Evolutionary conservation across 2,888 invertebrate genomes (phyloP).

Genomic region (Pardosa pseudoannulata): DNA sequence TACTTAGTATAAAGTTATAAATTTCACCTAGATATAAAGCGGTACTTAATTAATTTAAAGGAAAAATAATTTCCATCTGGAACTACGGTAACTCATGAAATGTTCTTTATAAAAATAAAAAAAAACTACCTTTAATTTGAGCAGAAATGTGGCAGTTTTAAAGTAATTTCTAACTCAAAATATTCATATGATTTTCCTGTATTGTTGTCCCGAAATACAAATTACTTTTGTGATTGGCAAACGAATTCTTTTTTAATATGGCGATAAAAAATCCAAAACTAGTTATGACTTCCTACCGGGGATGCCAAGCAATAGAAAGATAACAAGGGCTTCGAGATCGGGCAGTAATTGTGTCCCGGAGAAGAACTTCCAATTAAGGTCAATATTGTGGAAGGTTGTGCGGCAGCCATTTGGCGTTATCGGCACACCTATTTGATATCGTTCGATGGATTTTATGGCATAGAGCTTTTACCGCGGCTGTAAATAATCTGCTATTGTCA

Average conservation of each 20-base stretch:
- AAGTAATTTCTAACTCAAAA: too few relatives aligned
- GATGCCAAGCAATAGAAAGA: neutral
- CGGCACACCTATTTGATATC: conserved; percentile 58
- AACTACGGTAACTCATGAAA: too few relatives aligned
- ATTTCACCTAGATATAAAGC: too few relatives aligned
- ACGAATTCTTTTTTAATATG: neutral
- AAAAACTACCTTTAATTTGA: too few relatives aligned
- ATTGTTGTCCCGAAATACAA: neutral
- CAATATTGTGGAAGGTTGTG: conserved; percentile 46
- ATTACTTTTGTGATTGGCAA: neutral
- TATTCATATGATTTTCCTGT: neutral
- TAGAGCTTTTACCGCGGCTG: conserved; percentile 59
- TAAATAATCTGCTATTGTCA: conserved; percentile 69
- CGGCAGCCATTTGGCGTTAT: conserved; percentile 60
- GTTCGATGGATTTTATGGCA: conserved; percentile 69
- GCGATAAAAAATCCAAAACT: neutral
- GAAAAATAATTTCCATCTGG: too few relatives aligned
- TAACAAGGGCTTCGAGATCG: neutral
- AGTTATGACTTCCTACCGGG: neutral
- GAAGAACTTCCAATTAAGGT: conserved; percentile 46
- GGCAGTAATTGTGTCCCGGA: neutral
- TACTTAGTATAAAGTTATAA: too few relatives aligned
- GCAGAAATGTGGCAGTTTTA: too few relatives aligned
- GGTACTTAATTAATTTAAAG: too few relatives aligned
- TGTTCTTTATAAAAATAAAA: too few relatives aligned